Evolutionary conservation across 2,797 vertebrate species (phyloP), one percentile per base, ranked within the genome.

Genomic region (Esox lucius): DNA sequence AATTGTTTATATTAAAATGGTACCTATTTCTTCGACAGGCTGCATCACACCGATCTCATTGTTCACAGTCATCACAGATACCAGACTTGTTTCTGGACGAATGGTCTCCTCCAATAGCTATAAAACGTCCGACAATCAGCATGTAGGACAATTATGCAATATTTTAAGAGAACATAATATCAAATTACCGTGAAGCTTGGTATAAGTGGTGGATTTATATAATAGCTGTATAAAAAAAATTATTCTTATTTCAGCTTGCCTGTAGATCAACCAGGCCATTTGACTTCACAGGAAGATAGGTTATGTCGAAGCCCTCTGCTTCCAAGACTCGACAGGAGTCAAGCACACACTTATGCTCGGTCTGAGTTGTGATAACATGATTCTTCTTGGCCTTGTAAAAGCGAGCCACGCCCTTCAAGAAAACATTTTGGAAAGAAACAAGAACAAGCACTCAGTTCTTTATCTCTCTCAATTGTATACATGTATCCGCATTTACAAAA

Each of bases 31-130:
- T n/a, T 70, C 53, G 78, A 99, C 86, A 17, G 97, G 96, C 82
- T 99, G 98, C 68, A 90, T 94, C 69, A 99, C 96, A 83, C 98
- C 98, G 73, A 99, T 99, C 89, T 99, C 98, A 71, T 99, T 99
- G 89, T 99, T 99, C 79, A 99, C 85, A 3, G 95, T 93, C 98
- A 99, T 99, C 71, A 99, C 84, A 0, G 98, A 99, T 77, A 99
- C 94, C 84, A 99, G 86, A 79, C 95, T 93, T 19, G 98, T 99
- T 74, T 98, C 96, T 0, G 96, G 94, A 74, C 93, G 91, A 72
- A 99, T 95, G 0, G 94, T 91, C 85, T 93, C 91, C 88, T 98
- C 90, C 77, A 94, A 69, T 80, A 92, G 71, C 93, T 96, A 15
- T 71, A 17, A 70, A 24, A 35, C 15, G 42, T 48, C 2, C 2